Base-by-base conservation (phyloP, 2,888 invertebrate species). In the Pyrochroa serraticornis region DNA sequence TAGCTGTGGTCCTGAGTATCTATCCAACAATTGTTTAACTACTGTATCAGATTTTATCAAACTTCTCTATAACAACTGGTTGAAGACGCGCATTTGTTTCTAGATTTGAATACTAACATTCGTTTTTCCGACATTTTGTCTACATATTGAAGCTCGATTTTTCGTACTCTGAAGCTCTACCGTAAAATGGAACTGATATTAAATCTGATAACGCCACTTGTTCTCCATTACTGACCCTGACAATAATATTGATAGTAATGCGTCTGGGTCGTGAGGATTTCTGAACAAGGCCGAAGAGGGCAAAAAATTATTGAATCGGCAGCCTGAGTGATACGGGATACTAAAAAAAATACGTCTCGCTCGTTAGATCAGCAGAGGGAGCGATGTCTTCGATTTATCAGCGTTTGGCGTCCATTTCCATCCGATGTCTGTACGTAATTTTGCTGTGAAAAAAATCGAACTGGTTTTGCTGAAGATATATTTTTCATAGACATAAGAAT, bases 271-370 rank as follows among this genome's bases (percentile, higher is more conserved):
- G 22, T 22, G 22, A 22, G 22, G 22, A 22, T 3, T 22, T 5
- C 22, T 22, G 22, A 22, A 42, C 37, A 38, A 44, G 45, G 32
- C 44, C 44, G 37, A 37, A 38, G 44, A 36, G 22, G 5, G 22
- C 44, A 52, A 45, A 50, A 47, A 49, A 49, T 41, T 49, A 41
- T 49, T 49, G 41, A 49, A 49, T 49, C 49, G 41, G 13, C 31
- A 39, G 34, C 10, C 12, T 31, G 22, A 22, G 22, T 52, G 52
- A 52, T 45, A 45, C 44, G 52, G 52, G 52, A 38, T 37, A n/a
- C 9, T 44, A 52, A 43, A 37, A 50, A 43, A 50, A 50, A 36
- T 50, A 37, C 38, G 52, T 52, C 38, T 38, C 22, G 22, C 22
- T 22, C 22, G 22, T 22, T 22, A 22, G 22, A 22, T 22, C 22